Evolutionary conservation across 2,113 vertebrate species (phyloP).

Genomic region (Stigmatopora nigra): DNA sequence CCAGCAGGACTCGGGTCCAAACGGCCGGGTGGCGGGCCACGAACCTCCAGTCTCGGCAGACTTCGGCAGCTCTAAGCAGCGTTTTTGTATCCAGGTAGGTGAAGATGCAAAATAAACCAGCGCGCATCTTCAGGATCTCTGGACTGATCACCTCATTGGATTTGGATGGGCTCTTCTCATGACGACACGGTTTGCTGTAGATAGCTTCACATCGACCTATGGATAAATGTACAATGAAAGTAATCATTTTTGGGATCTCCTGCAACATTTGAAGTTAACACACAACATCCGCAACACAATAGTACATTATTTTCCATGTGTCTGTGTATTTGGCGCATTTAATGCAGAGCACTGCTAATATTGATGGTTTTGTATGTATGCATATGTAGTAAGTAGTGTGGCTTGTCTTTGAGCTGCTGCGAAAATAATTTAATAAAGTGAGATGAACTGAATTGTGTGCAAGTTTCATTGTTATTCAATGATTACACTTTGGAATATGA

Average conservation of each 20-base stretch:
- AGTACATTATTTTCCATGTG: too few relatives aligned
- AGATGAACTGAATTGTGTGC: too few relatives aligned
- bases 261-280: too few relatives aligned
- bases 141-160: conserved; percentile 95
- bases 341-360: too few relatives aligned
- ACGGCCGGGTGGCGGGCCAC: conserved; percentile 93
- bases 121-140: conserved; percentile 94
- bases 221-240: neutral
- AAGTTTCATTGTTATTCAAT: too few relatives aligned
- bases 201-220: conserved; percentile 63
- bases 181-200: conserved; percentile 66
- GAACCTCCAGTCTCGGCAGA: conserved; percentile 94
- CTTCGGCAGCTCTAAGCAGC: conserved; percentile 83
- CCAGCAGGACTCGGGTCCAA: conserved; percentile 92
- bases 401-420: too few relatives aligned
- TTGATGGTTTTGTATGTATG: too few relatives aligned
- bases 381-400: too few relatives aligned
- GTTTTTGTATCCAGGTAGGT: conserved; percentile 96
- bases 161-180: conserved; percentile 81
- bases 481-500: too few relatives aligned
- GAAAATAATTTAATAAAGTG: too few relatives aligned
- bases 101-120: conserved; percentile 96
- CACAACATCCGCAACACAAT: too few relatives aligned
- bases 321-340: too few relatives aligned
- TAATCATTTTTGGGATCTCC: neutral